Evolutionary conservation across 2,113 vertebrate species (phyloP), one percentile per base, ranked within the genome.

Genomic region (Podarcis raffonei): DNA sequence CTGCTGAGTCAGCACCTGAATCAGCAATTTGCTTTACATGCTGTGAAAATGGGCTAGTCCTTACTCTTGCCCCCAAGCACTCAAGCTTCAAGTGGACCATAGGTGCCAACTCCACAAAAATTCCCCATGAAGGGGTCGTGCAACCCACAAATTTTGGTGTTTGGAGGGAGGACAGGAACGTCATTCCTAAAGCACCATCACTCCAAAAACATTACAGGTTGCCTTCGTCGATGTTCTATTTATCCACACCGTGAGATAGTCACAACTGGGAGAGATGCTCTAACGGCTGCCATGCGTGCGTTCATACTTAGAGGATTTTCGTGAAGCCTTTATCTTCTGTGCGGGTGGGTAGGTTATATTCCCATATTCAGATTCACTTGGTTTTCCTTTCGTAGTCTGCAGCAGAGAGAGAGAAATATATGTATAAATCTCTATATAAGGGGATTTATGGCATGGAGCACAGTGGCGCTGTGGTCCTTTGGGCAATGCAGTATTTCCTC

Each of bases 301-400:
- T 68, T 95, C 98, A 98, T 96, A 99, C 99, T 97, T 98, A 90
- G 98, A 98, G 68, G 96, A 95, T 87, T 98, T 98, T 57, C 97
- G 97, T 35, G 94, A 95, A 20, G 95, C 97, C 91, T 97, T 97
- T 85, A 87, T 96, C 94, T 95, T 97, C 94, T 90, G 91, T n/a
- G 96, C 95, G 0, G 96, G 95, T 3, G 98, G 97, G 86, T 97
- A 97, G 25, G 96, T 88, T 0, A 99, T 97, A 87, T 99, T 99
- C 82, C 98, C 98, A 0, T 99, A 99, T 89, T 99, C 98, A 0
- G 97, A 97, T 72, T 99, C 98, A 0, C 93, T 93, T 32, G 96
- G 92, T 96, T 97, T 96, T 76, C 91, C 95, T 81, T 96, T 97
- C 92, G 95, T 96, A 69, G 95, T 89, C 96, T 97, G 87, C 42